Base-by-base conservation (phyloP, 2,797 vertebrate genomes). In the Gobionotothen gibberifrons region DNA sequence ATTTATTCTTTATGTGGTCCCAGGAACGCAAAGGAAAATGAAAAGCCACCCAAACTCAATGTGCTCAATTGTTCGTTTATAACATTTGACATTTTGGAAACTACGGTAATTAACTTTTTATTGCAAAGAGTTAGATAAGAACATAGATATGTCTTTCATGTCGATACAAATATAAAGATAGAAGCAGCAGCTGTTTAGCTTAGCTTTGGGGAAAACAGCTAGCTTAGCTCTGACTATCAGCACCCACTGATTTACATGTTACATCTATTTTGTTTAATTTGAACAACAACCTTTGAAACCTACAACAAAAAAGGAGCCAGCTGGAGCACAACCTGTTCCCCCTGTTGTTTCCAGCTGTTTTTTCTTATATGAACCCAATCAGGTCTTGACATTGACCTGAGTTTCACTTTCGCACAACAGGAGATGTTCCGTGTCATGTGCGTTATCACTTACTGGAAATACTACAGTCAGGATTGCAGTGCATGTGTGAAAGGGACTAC, bases 1-100 rank as follows among this genome's bases (percentile, higher is more conserved):
- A 78, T 72, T 71, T 68, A 66, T 82, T 78, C 73, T 80, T 82
- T 39, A 65, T 65, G 67, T 75, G 16, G 48, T 61, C 60, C 29
- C 14, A 62, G 74, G 53, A 76, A 55, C 29, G 12, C 47, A 47
- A 29, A 43, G 49, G 46, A 69, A 44, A 72, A 72, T 54, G 22
- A 51, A 60, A 55, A 64, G 46, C 16, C 61, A 47, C 15, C 29
- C 36, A 66, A 40, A 69, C 32, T 76, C 56, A 72, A 6, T 52
- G 46, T 53, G 42, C 48, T 42, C 58, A 19, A 9, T 11, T 61
- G 9, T 40, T 78, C 4, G 67, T 72, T 68, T 77, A 32, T 32
- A 47, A 26, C 22, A 26, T 74, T 40, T 22, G 5, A 46, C 8
- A n/a, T 47, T 67, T 71, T 32, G 39, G 2, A 74, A 59, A 22